Evolutionary conservation across 2,113 vertebrate species (phyloP), one percentile per base, ranked within the genome.

Genomic region (Origma solitaria): DNA sequence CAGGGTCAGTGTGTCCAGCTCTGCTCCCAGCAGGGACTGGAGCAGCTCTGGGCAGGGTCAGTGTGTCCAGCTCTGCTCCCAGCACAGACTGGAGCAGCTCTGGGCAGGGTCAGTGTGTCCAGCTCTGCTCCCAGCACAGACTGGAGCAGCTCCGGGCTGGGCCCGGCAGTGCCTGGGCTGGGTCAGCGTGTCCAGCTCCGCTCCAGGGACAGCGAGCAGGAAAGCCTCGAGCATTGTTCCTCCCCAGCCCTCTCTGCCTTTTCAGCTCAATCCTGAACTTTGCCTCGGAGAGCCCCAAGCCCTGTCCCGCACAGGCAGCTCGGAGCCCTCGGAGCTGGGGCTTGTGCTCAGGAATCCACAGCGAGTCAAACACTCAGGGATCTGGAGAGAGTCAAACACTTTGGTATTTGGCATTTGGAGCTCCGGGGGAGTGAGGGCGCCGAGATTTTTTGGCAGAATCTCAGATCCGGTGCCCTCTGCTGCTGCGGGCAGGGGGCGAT

Each of bases 401-500:
- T 20, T 6, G 28, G n/a, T 38, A 38, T 62, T 37, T 3, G 38
- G 9, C 1, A 18, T 84, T 73, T 45, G 14, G 1, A 22, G 19
- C 58, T 27, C 17, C 3, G 13, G 11, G 47, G 24, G 14, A 42
- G 24, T 3, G 44, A 86, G 44, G 14, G 23, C 3, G 2, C 15
- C 7, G 7, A 40, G 60, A 31, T 42, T 35, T 85, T 58, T 42
- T 22, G 22, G 30, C 33, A 77, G 64, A 73, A 37, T 17, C 37
- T 64, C 71, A 35, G 44, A 49, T 16, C 50, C 40, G 30, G 37
- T 1, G 9, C 33, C 22, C 15, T 50, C 1, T 3, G 4, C 38
- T 17, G 15, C 0, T 21, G 23, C 11, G 15, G 4, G 5, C 5
- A 31, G 15, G 4, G 4, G 10, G 5, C 3, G 4, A 27, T 33